Evolutionary conservation across 2,797 vertebrate species (phyloP), one percentile per base, ranked within the genome.

Genomic region (Chromobotia macracanthus): DNA sequence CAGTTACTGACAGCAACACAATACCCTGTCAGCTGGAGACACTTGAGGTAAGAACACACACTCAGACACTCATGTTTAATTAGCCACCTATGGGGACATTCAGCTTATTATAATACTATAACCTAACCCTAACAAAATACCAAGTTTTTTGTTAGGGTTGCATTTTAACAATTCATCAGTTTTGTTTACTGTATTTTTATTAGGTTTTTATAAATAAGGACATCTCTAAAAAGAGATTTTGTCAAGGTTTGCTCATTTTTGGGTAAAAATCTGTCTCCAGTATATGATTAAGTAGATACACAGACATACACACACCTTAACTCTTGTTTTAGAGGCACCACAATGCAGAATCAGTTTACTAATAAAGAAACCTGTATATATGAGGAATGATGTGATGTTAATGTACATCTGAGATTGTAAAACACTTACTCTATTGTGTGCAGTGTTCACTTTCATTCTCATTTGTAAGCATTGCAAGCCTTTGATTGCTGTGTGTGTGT

Each of bases 21-120:
- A 86, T 72, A 31, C 50, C 81, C 78, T 77, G 84, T 85, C 72
- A 86, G 84, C 66, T 63, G 80, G 80, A 84, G 80, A 85, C 67
- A 77, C 84, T 65, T 69, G 48, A 56, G 53, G 58, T 28, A n/a
- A n/a, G n/a, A n/a, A 74, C 8, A 41, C 8, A 19, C 48, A 60
- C 21, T 16, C 68, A 64, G 63, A 56, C 25, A 71, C 16, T 10
- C 19, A 60, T 13, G 16, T 53, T 48, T 60, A 64, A 25, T 66
- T 19, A 46, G 28, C 1, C 6, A 38, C 8, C 38, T 38, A 41
- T 41, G 9, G 38, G 38, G 38, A 41, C 7, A 10, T 41, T 38
- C 38, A 41, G 38, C 9, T 8, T 41, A 8, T 41, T 7, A 41
- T 41, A 41, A 41, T 41, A 41, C 7, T 41, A 41, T 41, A 41